Base-by-base conservation (phyloP, 2,113 vertebrate genomes). In the Herpailurus yagouaroundi region DNA sequence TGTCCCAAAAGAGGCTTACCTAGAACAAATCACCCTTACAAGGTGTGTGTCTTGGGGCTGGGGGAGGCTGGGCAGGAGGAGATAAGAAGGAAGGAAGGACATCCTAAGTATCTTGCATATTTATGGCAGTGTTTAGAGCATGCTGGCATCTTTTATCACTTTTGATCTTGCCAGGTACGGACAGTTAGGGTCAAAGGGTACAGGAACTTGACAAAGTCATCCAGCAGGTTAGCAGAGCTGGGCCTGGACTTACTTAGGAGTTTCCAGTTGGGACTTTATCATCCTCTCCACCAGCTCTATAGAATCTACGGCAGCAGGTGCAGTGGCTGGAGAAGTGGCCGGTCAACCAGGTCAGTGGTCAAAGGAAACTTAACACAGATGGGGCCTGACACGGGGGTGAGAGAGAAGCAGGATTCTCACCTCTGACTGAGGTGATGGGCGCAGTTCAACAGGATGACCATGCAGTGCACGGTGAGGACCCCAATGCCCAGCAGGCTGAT, bases 401-500 rank as follows among this genome's bases (percentile, higher is more conserved):
- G 33, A 48, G 71, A 64, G 82, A 52, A 52, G 81, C 31, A 12
- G 52, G 48, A 29, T 79, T 91, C 99, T 99, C 97, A 99, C 99
- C 99, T 99, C 86, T 76, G 89, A 92, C 99, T 99, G 97, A 99
- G 99, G 98, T 99, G 99, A 84, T 99, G 99, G 9, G 99, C 99
- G 0, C 99, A 99, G 55, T 99, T 99, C 41, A 99, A 99, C 96
- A 99, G 98, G 95, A 99, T 97, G 96, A 97, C 98, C 99, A 99
- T 99, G 91, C 99, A 99, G 98, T 99, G 99, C 66, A 99, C 98
- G 0, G 99, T 99, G 33, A 99, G 98, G 9, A 99, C 3, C 10
- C 99, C 99, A 97, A 99, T 99, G 85, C 98, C 97, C 96, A 99
- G 64, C 73, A 99, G 99, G 97, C 99, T 99, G 97, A 99, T 1